These are phyloP conservation scores for Enteromius trimaculatus DNA, from an alignment of 2,797 vertebrate species.

Conservation along the genomic window DNA sequence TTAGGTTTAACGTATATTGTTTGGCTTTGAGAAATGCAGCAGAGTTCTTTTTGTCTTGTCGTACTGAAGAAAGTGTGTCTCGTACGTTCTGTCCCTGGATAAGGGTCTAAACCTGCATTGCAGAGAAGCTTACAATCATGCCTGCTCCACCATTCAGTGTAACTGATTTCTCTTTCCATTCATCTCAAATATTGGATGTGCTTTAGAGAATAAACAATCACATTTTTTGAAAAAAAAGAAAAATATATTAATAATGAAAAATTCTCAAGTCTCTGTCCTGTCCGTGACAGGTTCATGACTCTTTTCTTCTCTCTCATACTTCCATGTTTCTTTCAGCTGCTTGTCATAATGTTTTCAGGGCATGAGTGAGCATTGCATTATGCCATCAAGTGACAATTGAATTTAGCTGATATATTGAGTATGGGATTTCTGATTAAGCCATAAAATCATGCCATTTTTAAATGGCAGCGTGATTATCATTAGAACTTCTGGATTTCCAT, in stretches of 20 bases:
- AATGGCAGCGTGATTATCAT: constrained; percentile 28
- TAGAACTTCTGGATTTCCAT: constrained; percentile 43
- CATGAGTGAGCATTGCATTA: constrained; percentile 7
- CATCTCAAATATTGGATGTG: constrained; percentile 80
- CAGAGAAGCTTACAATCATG: constrained; percentile 68
- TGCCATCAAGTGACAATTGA: constrained; percentile 26
- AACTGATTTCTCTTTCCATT: constrained; percentile 71
- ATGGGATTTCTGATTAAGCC: constrained; percentile 32
- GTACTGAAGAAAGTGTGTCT: constrained; percentile 60
- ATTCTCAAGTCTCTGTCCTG: constrained; percentile 23
- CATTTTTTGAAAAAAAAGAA: constrained; percentile 64
- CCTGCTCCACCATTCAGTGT: constrained; percentile 77
- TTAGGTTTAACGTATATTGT: constrained; percentile 61
- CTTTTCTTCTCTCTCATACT: constrained; percentile 14
- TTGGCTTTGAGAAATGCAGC: constrained; percentile 69
- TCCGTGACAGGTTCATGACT: neutral
- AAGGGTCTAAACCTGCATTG: constrained; percentile 55
- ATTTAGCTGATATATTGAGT: constrained; percentile 32
- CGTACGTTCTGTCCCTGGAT: constrained; percentile 57
- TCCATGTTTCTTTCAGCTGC: constrained; percentile 1
- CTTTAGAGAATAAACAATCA: constrained; percentile 81
- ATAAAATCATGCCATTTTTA: constrained; percentile 35
- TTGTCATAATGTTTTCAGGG: neutral
- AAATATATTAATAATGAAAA: neutral
- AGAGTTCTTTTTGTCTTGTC: constrained; percentile 57